Evolutionary conservation across 2,113 vertebrate genomes (phyloP).

Genomic region (Pardalotus punctatus): DNA sequence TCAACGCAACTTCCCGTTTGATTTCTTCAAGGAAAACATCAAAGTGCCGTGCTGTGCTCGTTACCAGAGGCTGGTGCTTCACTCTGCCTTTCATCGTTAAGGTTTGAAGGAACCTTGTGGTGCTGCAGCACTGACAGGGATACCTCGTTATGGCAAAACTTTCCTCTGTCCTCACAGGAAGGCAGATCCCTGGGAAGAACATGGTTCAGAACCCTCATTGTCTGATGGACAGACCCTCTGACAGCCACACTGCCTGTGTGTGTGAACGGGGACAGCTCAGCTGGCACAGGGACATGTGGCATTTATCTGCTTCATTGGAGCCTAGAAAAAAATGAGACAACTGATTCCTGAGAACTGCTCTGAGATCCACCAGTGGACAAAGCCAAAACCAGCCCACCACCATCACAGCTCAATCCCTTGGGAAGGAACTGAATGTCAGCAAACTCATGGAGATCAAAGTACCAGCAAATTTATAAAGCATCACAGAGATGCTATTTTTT

Average conservation of each 20-base stretch:
- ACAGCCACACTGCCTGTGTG: not conserved
- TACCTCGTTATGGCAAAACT: not conserved
- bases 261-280: not conserved
- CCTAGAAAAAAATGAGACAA: not conserved
- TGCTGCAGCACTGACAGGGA: not conserved
- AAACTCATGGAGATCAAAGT: not conserved
- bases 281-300: not conserved
- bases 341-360: not conserved
- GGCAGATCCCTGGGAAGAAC: not conserved
- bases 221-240: not conserved
- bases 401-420: not conserved
- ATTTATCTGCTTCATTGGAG: not conserved
- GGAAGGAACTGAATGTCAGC: not conserved
- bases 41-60: not conserved
- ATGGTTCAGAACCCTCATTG: not conserved
- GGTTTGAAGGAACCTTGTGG: rapidly evolving
- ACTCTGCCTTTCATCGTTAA: not conserved
- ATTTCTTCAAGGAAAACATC: not conserved
- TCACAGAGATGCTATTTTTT: not conserved
- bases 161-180: not conserved
- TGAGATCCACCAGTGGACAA: not conserved
- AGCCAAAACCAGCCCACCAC: not conserved
- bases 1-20: rapidly evolving
- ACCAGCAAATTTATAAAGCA: not conserved
- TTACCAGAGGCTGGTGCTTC: not conserved